A percentile compares a stretch with the other conserved stretches of the same genome.
Evolutionary conservation across 2,797 vertebrate species (phyloP).

Genomic region (Cottoperca gobio): DNA sequence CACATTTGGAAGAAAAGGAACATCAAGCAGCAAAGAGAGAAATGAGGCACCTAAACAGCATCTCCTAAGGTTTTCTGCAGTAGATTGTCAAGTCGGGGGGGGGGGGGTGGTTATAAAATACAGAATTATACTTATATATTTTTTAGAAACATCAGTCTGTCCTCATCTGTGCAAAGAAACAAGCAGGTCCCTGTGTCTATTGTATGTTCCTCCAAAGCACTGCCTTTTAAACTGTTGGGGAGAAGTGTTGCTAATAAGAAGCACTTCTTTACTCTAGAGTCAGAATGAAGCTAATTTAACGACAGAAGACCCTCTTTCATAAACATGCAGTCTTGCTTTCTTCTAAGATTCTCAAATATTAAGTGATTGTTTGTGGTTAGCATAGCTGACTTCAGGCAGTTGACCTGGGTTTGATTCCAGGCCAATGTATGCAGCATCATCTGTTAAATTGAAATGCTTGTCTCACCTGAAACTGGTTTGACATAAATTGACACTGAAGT

Average conservation of each 20-base stretch:
- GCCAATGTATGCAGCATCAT: conserved; percentile 32
- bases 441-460: neutral
- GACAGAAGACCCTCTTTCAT: conserved; percentile 22
- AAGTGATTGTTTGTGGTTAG: neutral
- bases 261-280: neutral
- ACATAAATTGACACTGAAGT: neutral
- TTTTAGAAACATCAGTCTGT: conserved; percentile 31
- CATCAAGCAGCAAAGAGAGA: conserved; percentile 56
- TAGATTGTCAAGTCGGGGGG: conserved; percentile 69
- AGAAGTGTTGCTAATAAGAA: neutral
- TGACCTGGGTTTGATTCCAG: conserved; percentile 71
- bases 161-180: conserved; percentile 54
- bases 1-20: conserved; percentile 50
- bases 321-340: conserved; percentile 3
- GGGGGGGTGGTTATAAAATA: conserved; percentile 40
- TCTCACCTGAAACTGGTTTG: neutral
- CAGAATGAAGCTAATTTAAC: conserved; percentile 32
- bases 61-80: conserved; percentile 32
- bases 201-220: neutral
- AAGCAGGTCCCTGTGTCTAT: conserved; percentile 20
- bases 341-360: neutral
- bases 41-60: conserved; percentile 58
- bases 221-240: neutral
- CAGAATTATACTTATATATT: conserved; percentile 22
- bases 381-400: conserved; percentile 16